Percentiles rank a stretch among this genome's conserved stretches.
Conservation (phyloP, 2,797 vertebrate species). For the Botia kubotai region DNA sequence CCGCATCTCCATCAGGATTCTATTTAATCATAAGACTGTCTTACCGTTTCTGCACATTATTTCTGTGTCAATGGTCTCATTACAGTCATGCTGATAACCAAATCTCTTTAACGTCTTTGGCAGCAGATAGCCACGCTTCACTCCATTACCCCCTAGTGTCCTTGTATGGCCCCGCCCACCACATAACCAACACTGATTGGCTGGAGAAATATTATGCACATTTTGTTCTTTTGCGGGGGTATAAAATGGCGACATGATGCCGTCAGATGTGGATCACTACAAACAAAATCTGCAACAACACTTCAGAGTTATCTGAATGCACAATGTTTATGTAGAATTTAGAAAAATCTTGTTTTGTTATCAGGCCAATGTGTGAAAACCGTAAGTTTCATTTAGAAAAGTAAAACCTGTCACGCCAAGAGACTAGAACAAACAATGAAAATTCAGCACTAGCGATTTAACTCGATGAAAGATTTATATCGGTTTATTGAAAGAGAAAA, state of each 20-base stretch:
- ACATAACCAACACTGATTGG: neutral
- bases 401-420: neutral
- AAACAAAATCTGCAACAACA: neutral
- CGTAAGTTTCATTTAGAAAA: neutral
- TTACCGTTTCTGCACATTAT: conserved; percentile 33
- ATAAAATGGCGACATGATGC: neutral
- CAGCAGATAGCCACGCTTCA: neutral
- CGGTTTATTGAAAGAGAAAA: conserved; percentile 36
- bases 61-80: neutral
- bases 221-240: neutral
- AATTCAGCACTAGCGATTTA: neutral
- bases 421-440: conserved; percentile 1
- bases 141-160: conserved; percentile 6
- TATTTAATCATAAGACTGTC: conserved; percentile 44
- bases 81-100: conserved; percentile 4
- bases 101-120: neutral
- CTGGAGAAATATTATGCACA: neutral
- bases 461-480: conserved; percentile 41
- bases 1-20: conserved; percentile 28
- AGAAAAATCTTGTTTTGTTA: neutral
- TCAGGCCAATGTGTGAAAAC: neutral
- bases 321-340: neutral
- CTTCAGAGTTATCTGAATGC: neutral
- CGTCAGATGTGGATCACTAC: too few relatives aligned
- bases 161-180: neutral